Evolutionary conservation across 35 echinoderm and acorn worm species (phyloP).

Genomic region (Apostichopus californicus): DNA sequence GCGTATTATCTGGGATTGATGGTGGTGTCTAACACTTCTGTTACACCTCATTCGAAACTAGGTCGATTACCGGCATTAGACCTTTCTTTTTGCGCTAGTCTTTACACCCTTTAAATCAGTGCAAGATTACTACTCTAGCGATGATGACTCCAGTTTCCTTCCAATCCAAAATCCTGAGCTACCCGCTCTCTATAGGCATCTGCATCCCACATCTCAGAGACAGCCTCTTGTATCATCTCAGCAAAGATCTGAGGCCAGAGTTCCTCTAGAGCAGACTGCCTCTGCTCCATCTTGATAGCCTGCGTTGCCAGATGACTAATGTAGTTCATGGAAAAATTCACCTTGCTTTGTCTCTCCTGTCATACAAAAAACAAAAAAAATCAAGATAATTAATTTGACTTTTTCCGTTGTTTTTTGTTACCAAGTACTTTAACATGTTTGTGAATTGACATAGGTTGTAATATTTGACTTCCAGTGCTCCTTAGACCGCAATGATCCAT

Average conservation of each 20-base stretch:
- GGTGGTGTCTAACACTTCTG: no score
- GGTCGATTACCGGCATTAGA: background rate
- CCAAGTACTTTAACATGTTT: no score
- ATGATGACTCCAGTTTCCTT: background rate
- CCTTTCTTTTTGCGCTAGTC: no score
- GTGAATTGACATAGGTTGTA: no score
- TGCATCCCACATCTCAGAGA: conserved; percentile 71
- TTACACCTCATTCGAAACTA: background rate
- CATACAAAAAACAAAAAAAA: background rate
- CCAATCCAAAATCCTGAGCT: conserved; percentile 39
- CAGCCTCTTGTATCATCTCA: conserved; percentile 69
- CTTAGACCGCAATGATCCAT: no score
- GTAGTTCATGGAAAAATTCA: conserved; percentile 70
- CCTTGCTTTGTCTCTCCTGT: conserved; percentile 63
- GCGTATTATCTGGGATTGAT: no score
- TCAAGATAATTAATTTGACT: no score
- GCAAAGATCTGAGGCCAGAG: conserved; percentile 83
- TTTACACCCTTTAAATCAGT: background rate
- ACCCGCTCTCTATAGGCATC: conserved; percentile 54
- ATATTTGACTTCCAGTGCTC: no score
- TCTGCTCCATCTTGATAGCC: conserved; percentile 72
- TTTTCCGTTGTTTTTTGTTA: no score
- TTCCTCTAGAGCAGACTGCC: conserved; percentile 57
- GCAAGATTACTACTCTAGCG: background rate
- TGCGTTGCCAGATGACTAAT: conserved; percentile 70